phyloP scores from a whole-genome alignment of 2,888 invertebrate species.

The Galerucella nymphaeae region DNA sequence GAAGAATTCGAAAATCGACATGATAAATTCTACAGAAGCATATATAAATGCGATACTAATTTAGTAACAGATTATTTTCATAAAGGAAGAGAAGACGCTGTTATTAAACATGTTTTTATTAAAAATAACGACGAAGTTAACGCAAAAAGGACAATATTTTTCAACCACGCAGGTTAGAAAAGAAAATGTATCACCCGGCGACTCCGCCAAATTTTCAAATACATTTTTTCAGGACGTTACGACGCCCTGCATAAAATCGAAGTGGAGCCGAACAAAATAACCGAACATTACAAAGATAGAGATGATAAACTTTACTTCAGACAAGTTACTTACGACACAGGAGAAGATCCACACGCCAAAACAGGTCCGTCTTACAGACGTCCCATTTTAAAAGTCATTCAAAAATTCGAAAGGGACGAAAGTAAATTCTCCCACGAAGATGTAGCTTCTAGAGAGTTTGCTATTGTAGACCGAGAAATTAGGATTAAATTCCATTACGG shows the following conservation, averaged over 20 bases:
- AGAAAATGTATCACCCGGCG: background rate
- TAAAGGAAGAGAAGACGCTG: slow-evolving; percentile 76
- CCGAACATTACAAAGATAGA: slow-evolving; percentile 47
- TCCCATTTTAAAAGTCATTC: slow-evolving; percentile 46
- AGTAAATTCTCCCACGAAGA: slow-evolving; percentile 70
- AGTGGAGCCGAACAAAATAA: slow-evolving; percentile 65
- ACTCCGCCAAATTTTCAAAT: background rate
- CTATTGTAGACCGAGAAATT: slow-evolving; percentile 71
- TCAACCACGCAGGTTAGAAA: slow-evolving; percentile 66
- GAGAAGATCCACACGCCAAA: slow-evolving; percentile 12
- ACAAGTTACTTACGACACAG: slow-evolving; percentile 19
- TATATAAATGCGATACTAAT: slow-evolving; percentile 67
- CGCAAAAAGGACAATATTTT: slow-evolving; percentile 64
- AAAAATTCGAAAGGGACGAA: slow-evolving; percentile 71
- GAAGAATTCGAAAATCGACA: slow-evolving; percentile 74
- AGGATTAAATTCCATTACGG: slow-evolving; percentile 74
- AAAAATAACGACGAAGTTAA: slow-evolving; percentile 51
- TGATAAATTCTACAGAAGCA: slow-evolving; percentile 72
- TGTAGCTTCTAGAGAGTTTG: slow-evolving; percentile 74
- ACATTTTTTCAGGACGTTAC: slow-evolving; percentile 63
- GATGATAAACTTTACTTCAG: slow-evolving; percentile 41
- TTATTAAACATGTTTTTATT: slow-evolving; percentile 68
- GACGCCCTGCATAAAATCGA: slow-evolving; percentile 76
- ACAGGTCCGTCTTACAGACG: background rate
- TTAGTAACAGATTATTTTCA: slow-evolving; percentile 72